Evolutionary conservation across 2,113 vertebrate genomes (phyloP).

Genomic region (Rousettus leschenaultii): DNA sequence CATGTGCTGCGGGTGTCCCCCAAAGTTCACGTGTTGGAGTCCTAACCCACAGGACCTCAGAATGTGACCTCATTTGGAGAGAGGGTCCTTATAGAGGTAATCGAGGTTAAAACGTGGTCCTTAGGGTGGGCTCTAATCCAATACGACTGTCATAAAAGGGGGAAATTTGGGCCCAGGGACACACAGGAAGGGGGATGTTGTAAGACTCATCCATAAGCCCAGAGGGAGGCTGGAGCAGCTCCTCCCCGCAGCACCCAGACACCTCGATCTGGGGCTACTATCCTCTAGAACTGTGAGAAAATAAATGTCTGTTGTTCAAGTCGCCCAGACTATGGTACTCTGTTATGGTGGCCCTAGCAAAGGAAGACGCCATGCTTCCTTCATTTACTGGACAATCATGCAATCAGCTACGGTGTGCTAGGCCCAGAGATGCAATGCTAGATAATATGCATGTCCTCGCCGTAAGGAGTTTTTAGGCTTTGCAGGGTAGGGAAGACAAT

Average conservation of each 20-base stretch:
- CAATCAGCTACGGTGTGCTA: background rate
- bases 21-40: background rate
- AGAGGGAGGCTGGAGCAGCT: background rate
- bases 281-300: background rate
- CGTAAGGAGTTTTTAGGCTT: background rate
- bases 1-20: background rate
- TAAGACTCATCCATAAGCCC: background rate
- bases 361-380: fast-evolving
- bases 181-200: background rate
- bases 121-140: background rate
- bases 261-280: background rate
- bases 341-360: background rate
- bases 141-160: background rate
- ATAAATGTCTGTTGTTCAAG: too few relatives aligned
- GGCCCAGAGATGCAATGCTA: background rate
- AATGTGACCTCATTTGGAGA: background rate
- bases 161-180: background rate
- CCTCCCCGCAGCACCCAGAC: background rate
- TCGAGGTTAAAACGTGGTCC: background rate
- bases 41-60: background rate
- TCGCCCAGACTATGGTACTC: background rate
- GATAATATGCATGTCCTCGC: background rate
- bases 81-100: background rate
- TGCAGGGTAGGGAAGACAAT: background rate
- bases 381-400: background rate